Conservation (phyloP, 2,113 vertebrate species). For the Epinephelus lanceolatus region DNA sequence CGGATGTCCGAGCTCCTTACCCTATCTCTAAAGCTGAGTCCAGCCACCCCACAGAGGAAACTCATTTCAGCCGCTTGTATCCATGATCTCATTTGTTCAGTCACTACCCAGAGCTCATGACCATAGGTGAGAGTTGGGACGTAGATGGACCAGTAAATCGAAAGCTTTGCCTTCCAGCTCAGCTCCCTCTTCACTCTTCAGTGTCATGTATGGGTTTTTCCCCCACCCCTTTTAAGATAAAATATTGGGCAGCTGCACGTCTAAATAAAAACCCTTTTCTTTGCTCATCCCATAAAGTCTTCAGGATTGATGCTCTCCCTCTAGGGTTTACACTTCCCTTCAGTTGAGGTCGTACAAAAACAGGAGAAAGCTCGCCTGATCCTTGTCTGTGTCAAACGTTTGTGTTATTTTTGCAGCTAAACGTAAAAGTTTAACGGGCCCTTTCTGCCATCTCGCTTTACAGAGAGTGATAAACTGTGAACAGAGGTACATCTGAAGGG, state of each 20-base stretch:
- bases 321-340: background rate
- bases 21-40: no score
- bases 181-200: no score
- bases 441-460: conserved; percentile 35
- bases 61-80: no score
- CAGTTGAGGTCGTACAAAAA: background rate
- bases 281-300: background rate
- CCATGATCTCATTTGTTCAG: no score
- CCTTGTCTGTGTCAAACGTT: conserved; percentile 19
- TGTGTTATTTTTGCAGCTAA: conserved; percentile 40
- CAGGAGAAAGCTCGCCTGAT: background rate
- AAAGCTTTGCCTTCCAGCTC: no score
- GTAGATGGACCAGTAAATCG: no score
- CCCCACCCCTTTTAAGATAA: background rate
- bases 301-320: background rate
- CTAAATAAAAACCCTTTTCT: background rate
- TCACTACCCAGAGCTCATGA: no score
- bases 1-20: no score
- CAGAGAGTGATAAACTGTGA: conserved; percentile 48
- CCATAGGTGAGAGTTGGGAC: no score
- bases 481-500: conserved; percentile 24
- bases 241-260: background rate
- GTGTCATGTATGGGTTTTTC: no score
- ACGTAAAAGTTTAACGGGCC: conserved; percentile 14
- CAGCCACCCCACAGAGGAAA: no score